Evolutionary conservation across 2,797 vertebrate species (phyloP), one percentile per base, ranked within the genome.

Genomic region (Platalea minor): DNA sequence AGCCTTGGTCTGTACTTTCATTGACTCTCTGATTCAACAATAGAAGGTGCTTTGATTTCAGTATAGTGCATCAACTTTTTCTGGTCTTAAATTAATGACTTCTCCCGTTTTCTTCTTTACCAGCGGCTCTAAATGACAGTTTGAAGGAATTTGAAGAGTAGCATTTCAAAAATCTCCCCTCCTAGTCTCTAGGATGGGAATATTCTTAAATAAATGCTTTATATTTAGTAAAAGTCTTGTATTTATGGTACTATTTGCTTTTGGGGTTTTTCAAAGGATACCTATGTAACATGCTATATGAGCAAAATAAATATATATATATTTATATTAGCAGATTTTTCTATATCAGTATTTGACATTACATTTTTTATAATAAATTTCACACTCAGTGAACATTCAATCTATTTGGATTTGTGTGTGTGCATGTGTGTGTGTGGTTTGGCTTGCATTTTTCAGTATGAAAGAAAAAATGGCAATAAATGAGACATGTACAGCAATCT

Each of bases 51-150:
- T 98, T 96, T 97, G 95, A 97, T 97, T 97, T 97, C 33, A 39
- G 51, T 82, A 51, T 43, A 89, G 93, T 94, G 96, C 77, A 92
- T 95, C 97, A 96, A 94, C 88, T 97, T 96, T 96, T 95, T 80
- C 89, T 90, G 91, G 83, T 93, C 77, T 97, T 96, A 97, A 97
- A 97, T 97, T 97, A 97, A 97, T 97, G 89, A 94, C 73, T 95
- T 97, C 81, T 95, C 84, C 93, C 83, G 96, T 91, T 95, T 95
- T 85, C 82, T 93, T 92, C 69, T 95, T 97, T 95, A 96, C 89
- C 91, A 94, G 94, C 43, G 77, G 78, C 82, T 97, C 83, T 97
- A 93, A 95, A 84, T 94, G 96, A 97, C 73, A 95, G 74, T 97
- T 95, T 89, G 83, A 93, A 96, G 64, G 92, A 97, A 96, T 93